These are phyloP conservation scores for Plectus sambesii DNA, from an alignment of 1,140 invertebrate genomes.

Conservation along the genomic window DNA sequence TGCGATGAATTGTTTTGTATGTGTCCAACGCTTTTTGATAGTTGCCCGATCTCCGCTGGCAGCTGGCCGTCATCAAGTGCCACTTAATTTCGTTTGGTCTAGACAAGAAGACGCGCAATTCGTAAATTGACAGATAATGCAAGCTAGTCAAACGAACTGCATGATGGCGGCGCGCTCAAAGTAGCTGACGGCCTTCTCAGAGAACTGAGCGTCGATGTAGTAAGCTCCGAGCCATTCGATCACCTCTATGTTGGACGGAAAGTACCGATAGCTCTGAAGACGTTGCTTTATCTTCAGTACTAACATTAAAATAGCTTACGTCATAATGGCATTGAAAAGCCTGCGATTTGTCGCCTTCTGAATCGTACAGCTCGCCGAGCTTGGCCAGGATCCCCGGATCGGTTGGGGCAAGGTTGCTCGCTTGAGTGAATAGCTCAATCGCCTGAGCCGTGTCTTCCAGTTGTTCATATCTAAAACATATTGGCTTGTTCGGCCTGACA, in stretches of 20 bases:
- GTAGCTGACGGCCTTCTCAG: constrained; percentile 75
- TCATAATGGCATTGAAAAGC: constrained; percentile 83
- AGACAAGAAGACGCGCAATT: constrained; percentile 9
- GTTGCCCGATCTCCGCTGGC: constrained; percentile 39
- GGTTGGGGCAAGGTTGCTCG: constrained; percentile 67
- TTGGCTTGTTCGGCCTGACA: constrained; percentile 28
- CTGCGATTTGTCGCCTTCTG: constrained; percentile 72
- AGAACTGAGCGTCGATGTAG: constrained; percentile 73
- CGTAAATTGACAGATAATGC: constrained; percentile 3
- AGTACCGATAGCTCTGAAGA: constrained; percentile 67
- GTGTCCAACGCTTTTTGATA: constrained; percentile 43
- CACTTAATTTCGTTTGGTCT: constrained; percentile 44
- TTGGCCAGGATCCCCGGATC: constrained; percentile 70
- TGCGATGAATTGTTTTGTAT: constrained; percentile 37
- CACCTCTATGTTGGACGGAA: constrained; percentile 73
- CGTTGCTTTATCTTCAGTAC: constrained; percentile 12
- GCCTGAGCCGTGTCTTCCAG: constrained; percentile 65
- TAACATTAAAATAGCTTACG: constrained; percentile 50
- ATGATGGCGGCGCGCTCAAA: constrained; percentile 77
- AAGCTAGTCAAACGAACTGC: constrained; percentile 52
- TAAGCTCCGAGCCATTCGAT: constrained; percentile 84
- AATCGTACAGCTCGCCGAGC: constrained; percentile 71
- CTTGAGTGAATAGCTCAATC: constrained; percentile 62
- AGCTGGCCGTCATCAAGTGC: constrained; percentile 42
- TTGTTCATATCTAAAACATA: constrained; percentile 53